Conservation (phyloP, 2,797 vertebrate genomes). For the Scomberomorus guttatus region DNA sequence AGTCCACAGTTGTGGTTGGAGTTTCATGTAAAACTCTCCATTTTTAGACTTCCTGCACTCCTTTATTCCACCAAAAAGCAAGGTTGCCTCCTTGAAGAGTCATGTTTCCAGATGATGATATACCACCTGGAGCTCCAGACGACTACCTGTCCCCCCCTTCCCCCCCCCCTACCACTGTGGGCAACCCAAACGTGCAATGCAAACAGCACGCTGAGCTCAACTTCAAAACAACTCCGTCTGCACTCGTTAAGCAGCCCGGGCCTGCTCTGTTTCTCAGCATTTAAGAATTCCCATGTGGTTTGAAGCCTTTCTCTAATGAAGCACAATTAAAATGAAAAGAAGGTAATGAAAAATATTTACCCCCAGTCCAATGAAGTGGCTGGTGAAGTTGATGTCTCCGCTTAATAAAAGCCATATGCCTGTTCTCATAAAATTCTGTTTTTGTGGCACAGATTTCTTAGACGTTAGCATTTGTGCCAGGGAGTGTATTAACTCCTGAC, state of each 20-base stretch:
- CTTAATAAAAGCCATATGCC: slow-evolving; percentile 82
- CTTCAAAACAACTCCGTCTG: slow-evolving; percentile 71
- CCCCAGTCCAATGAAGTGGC: slow-evolving; percentile 76
- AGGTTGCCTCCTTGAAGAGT: slow-evolving; percentile 4
- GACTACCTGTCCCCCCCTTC: slow-evolving; percentile 38
- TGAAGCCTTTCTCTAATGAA: slow-evolving; percentile 79
- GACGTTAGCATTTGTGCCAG: slow-evolving; percentile 60
- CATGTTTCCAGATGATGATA: slow-evolving; percentile 50
- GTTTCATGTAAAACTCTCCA: slow-evolving; percentile 21
- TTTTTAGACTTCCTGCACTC: slow-evolving; percentile 27
- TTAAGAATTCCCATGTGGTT: slow-evolving; percentile 79
- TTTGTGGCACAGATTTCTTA: slow-evolving; percentile 68
- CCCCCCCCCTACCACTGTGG: slow-evolving; percentile 3
- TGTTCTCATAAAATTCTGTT: slow-evolving; percentile 75
- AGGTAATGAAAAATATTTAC: slow-evolving; percentile 83
- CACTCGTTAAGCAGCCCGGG: slow-evolving; percentile 61
- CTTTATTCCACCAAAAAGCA: slow-evolving; percentile 14
- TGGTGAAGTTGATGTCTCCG: slow-evolving; percentile 74
- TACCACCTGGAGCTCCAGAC: slow-evolving; percentile 65
- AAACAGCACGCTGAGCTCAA: slow-evolving; percentile 43
- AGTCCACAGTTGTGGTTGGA: slow-evolving; percentile 17
- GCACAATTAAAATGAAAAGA: slow-evolving; percentile 77
- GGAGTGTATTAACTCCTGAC: slow-evolving; percentile 65
- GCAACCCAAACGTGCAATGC: slow-evolving; percentile 45
- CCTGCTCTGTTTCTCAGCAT: slow-evolving; percentile 65